Conservation (phyloP, 2,113 vertebrate species). For the Australoheros scitulus region DNA sequence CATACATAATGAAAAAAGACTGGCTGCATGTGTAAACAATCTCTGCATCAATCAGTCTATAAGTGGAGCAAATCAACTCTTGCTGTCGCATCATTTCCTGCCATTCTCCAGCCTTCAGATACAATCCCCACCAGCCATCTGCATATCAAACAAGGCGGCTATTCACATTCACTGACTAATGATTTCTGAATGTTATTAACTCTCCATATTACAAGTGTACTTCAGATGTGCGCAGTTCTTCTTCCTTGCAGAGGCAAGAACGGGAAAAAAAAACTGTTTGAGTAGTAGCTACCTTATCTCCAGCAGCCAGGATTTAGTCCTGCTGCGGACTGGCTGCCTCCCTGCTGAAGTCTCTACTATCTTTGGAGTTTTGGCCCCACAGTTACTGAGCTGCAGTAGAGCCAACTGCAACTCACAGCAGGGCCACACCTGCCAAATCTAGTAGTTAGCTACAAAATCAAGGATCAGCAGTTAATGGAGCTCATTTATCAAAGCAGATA, state of each 20-base stretch:
- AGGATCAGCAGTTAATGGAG: slow-evolving; percentile 59
- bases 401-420: slow-evolving; percentile 43
- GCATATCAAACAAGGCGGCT: slow-evolving; percentile 65
- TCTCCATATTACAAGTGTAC: slow-evolving; percentile 21
- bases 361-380: slow-evolving; percentile 46
- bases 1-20: slow-evolving; percentile 16
- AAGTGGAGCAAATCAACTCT: slow-evolving; percentile 58
- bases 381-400: background rate
- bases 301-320: slow-evolving; percentile 48
- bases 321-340: slow-evolving; percentile 41
- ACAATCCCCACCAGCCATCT: slow-evolving; percentile 44
- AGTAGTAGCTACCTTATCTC: slow-evolving; percentile 53
- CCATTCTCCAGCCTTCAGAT: slow-evolving; percentile 36
- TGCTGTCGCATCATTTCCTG: slow-evolving; percentile 30
- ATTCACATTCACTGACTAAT: slow-evolving; percentile 54
- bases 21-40: slow-evolving; percentile 53
- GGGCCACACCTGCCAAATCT: slow-evolving; percentile 59
- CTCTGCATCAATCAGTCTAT: slow-evolving; percentile 58
- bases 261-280: background rate
- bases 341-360: slow-evolving; percentile 32
- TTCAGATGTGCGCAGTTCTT: slow-evolving; percentile 21
- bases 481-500: slow-evolving; percentile 63
- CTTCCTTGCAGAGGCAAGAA: background rate
- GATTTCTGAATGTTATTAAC: slow-evolving; percentile 47
- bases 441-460: slow-evolving; percentile 50